A percentile compares a stretch with the other conserved stretches of the same genome.
These are phyloP conservation scores for Centrocercus urophasianus DNA, from an alignment of 2,113 vertebrate genomes.

Conservation along the genomic window DNA sequence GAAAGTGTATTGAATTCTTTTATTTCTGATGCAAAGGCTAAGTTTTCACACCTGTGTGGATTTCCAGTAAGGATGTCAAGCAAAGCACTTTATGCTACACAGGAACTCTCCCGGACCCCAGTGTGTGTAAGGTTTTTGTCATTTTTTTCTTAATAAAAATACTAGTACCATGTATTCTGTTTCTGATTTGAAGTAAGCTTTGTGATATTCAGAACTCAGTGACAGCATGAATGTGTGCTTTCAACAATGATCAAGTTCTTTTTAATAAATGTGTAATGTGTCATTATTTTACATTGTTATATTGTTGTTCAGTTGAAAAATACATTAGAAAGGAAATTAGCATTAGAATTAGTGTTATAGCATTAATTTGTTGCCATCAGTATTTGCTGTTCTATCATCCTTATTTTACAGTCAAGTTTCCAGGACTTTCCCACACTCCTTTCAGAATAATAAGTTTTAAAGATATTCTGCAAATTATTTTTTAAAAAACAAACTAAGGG, in stretches of 20 bases:
- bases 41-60: conserved; percentile 83
- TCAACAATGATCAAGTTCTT: background rate
- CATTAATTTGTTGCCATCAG: background rate
- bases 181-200: background rate
- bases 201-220: background rate
- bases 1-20: conserved; percentile 82
- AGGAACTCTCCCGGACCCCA: conserved; percentile 62
- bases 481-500: background rate
- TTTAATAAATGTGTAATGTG: background rate
- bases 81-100: conserved; percentile 78
- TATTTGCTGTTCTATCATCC: background rate
- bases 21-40: conserved; percentile 78
- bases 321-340: background rate
- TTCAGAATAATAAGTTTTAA: background rate
- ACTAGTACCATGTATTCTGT: background rate
- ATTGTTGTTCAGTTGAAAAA: background rate
- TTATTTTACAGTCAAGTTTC: background rate
- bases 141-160: background rate
- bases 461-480: background rate
- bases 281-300: background rate
- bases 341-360: background rate
- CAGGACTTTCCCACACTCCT: background rate
- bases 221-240: background rate
- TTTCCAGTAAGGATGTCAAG: conserved; percentile 82
- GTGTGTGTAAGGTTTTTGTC: conserved; percentile 66